Evolutionary conservation across 2,797 vertebrate species (phyloP), one percentile per base, ranked within the genome.

Genomic region (Meriones psammophilus): DNA sequence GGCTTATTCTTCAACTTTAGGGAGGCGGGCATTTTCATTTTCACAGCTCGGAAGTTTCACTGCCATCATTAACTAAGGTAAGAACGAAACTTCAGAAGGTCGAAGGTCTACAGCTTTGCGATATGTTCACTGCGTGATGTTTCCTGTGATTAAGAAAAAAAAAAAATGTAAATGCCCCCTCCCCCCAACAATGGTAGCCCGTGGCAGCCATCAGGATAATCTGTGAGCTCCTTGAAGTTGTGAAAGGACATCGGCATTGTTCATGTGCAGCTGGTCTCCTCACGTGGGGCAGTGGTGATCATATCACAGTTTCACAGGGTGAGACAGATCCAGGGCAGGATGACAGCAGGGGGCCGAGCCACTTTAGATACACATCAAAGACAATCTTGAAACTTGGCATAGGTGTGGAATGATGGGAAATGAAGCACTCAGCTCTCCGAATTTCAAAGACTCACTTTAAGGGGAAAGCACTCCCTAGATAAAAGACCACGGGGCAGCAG

Each of bases 341-440:
- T 71, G 90, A 85, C 90, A 95, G 74, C 42, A 58, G 68, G 79
- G 92, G 96, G 94, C 96, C 90, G 97, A 95, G 90, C 88, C 91
- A 95, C 94, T 97, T 96, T 71, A 97, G 96, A 96, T 93, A 89
- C 94, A 97, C 96, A 95, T 97, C 97, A 98, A 97, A 97, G 97
- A 79, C 94, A 88, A 17, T 89, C 85, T 80, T 89, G 93, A 97
- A 96, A 95, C 77, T 97, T 96, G 94, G 96, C 96, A 93, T 92
- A 92, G 76, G 92, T 91, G 88, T 93, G 97, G 95, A 96, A 96
- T 96, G 96, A 96, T 96, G 91, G 89, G 93, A 96, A 94, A 93
- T 2, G 84, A 96, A 92, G 94, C 58, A 83, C 62, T 50, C 8
- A 18, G 88, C 96, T 95, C 96, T 96, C 94, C 93, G 93, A 86